These are phyloP conservation scores for Ramazzottius varieornatus DNA, from an alignment of 2,888 invertebrate genomes.

Conservation along the genomic window DNA sequence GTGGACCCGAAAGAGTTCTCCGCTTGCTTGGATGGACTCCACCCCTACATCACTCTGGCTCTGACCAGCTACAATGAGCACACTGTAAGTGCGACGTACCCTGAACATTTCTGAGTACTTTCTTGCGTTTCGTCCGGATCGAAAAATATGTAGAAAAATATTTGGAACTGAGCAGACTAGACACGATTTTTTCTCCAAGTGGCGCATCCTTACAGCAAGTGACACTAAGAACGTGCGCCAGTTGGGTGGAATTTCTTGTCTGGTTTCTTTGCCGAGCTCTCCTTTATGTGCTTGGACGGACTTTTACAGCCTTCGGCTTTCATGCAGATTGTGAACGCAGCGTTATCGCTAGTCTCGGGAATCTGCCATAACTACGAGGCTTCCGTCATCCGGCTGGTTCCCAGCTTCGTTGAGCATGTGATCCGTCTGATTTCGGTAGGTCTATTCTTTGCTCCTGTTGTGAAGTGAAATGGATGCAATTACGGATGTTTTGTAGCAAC, in stretches of 20 bases:
- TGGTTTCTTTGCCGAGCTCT: too few species aligned
- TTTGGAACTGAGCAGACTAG: too few species aligned
- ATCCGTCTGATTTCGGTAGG: background rate
- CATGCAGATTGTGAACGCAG: background rate
- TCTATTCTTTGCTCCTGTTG: background rate
- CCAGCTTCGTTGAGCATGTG: background rate
- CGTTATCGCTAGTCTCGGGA: background rate
- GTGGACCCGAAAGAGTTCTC: background rate
- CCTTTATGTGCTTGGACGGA: too few species aligned
- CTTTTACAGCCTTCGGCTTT: too few species aligned
- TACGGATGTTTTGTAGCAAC: background rate
- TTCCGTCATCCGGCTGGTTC: background rate
- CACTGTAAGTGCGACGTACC: background rate
- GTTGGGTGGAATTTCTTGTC: too few species aligned
- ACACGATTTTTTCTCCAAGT: too few species aligned
- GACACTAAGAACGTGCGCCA: too few species aligned
- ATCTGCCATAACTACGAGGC: background rate
- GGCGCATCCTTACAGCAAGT: too few species aligned
- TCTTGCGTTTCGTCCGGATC: too few species aligned
- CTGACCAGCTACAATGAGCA: background rate
- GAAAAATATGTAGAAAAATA: too few species aligned
- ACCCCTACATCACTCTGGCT: background rate
- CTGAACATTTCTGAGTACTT: too few species aligned
- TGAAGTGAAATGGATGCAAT: background rate
- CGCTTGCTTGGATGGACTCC: background rate